A percentile compares a stretch with the other conserved stretches of the same genome.
phyloP scores from a whole-genome alignment of 64 coral and sea anemone species.

The Platygyra sinensis region DNA sequence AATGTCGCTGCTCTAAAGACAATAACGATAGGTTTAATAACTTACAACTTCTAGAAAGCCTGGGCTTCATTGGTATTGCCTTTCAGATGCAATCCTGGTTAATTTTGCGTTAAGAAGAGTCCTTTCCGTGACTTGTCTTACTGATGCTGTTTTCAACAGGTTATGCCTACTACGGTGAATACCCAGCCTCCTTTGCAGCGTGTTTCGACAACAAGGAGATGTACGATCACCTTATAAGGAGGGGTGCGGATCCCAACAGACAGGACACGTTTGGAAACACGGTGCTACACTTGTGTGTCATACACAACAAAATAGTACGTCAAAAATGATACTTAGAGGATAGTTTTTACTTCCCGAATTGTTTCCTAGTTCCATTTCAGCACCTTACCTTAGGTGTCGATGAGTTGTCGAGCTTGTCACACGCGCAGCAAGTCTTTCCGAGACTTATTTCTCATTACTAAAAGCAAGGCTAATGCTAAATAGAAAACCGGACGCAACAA shows the following conservation, averaged over 20 bases:
- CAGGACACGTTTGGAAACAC: slow-evolving; percentile 90
- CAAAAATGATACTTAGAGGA: too few species aligned
- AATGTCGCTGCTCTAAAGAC: too few species aligned
- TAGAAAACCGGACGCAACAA: too few species aligned
- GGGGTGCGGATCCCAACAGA: slow-evolving; percentile 74
- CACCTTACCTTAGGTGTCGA: too few species aligned
- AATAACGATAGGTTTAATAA: too few species aligned
- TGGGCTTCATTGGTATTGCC: too few species aligned
- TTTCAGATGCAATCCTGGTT: too few species aligned
- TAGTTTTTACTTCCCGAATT: not conserved
- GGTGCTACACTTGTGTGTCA: slow-evolving; percentile 78
- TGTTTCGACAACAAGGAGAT: slow-evolving; percentile 80
- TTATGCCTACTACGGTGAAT: slow-evolving; percentile 89
- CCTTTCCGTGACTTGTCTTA: not conserved
- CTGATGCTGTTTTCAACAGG: slow-evolving; percentile 17
- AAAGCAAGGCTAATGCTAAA: too few species aligned
- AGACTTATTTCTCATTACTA: too few species aligned
- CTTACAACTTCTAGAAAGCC: too few species aligned
- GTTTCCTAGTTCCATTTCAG: not conserved
- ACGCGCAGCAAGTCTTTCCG: not conserved
- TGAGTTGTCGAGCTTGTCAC: not conserved
- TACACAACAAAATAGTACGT: slow-evolving; percentile 74
- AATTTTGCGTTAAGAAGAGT: not conserved
- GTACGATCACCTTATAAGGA: slow-evolving; percentile 84
- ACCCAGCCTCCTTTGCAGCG: slow-evolving; percentile 79